Evolutionary conservation across 2,888 invertebrate genomes (phyloP).

Genomic region (Pterostichus madidus): DNA sequence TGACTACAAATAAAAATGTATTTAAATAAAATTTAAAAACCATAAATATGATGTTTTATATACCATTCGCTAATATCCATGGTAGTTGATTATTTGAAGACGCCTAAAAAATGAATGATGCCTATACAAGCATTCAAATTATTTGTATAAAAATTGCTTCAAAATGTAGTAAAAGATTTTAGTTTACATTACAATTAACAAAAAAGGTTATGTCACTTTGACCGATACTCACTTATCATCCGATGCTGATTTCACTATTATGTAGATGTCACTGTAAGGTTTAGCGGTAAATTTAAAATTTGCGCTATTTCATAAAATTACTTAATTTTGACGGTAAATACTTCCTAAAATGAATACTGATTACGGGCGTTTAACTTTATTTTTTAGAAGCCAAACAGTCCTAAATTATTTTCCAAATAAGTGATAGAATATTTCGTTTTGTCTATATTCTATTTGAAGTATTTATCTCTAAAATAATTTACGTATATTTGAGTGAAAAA

Average conservation of each 20-base stretch:
- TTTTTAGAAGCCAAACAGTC: too few species aligned
- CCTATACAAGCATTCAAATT: constrained; percentile 1
- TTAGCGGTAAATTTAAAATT: constrained; percentile 20
- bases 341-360: too few species aligned
- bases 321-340: too few species aligned
- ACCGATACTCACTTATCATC: constrained; percentile 14
- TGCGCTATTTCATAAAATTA: background rate
- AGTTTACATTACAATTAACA: constrained; percentile 48
- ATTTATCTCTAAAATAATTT: too few species aligned
- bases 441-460: too few species aligned
- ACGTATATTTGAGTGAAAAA: too few species aligned
- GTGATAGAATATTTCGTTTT: too few species aligned
- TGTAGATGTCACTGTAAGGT: constrained; percentile 1
- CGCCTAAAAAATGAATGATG: background rate
- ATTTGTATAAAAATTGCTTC: constrained; percentile 12
- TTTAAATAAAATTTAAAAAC: background rate
- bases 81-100: background rate
- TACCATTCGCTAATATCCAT: constrained; percentile 59
- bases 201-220: constrained; percentile 53
- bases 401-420: too few species aligned
- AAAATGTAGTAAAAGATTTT: constrained; percentile 3
- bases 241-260: background rate
- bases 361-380: too few species aligned
- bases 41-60: constrained; percentile 5
- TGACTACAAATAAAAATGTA: constrained; percentile 71